phyloP scores from a whole-genome alignment of 2,888 invertebrate genomes.

The Hyppa rectilinea region DNA sequence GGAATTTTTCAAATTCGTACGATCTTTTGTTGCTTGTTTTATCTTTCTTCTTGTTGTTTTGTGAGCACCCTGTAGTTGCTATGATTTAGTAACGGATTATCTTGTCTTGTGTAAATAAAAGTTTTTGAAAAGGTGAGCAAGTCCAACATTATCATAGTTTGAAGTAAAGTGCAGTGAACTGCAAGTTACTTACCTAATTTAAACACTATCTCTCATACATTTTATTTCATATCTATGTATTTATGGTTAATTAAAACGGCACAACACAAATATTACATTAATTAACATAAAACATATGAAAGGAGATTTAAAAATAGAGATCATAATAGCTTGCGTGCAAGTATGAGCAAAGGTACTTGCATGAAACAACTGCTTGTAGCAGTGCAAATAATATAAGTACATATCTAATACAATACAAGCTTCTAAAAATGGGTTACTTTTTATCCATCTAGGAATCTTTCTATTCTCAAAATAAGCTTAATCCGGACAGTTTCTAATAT shows the following conservation, averaged over 20 bases:
- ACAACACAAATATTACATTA: too few species aligned
- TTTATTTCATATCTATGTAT: too few species aligned
- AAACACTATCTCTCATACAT: background rate
- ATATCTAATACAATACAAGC: background rate
- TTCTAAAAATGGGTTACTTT: background rate
- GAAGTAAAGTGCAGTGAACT: background rate
- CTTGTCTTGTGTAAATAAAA: conserved; percentile 13
- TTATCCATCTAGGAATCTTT: background rate
- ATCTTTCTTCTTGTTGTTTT: background rate
- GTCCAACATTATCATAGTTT: background rate
- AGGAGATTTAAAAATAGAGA: too few species aligned
- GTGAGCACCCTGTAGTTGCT: conserved; percentile 15
- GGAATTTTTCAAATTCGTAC: conserved; percentile 47
- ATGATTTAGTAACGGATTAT: conserved; percentile 34
- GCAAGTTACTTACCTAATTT: background rate
- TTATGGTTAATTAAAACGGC: too few species aligned
- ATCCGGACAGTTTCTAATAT: conserved; percentile 28
- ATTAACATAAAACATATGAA: too few species aligned
- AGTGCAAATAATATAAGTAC: background rate
- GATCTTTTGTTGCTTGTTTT: conserved; percentile 38
- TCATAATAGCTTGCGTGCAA: background rate
- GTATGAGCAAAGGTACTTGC: background rate
- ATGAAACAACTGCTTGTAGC: background rate
- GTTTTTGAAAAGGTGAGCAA: background rate
- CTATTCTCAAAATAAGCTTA: conserved; percentile 9